A percentile compares a stretch with the other conserved stretches of the same genome.
These are phyloP conservation scores for Hirtodrosophila cameraria DNA, from an alignment of 2,888 invertebrate genomes.

Conservation along the genomic window DNA sequence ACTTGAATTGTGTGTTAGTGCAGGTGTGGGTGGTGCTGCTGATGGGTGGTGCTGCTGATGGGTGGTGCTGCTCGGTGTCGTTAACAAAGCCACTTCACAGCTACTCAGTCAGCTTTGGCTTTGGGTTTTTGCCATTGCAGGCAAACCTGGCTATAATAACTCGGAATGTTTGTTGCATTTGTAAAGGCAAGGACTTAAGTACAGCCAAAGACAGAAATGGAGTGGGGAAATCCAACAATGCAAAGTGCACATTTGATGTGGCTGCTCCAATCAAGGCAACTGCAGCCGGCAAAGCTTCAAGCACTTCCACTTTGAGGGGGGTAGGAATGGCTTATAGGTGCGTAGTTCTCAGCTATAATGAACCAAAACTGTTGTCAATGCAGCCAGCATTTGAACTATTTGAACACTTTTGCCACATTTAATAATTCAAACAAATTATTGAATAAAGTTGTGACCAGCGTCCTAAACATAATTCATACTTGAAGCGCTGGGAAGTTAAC, in stretches of 20 bases:
- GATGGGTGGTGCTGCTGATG: slow-evolving; percentile 4
- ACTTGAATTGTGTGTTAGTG: slow-evolving; percentile 15
- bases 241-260: slow-evolving; percentile 10
- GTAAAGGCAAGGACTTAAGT: background rate
- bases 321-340: slow-evolving; percentile 1
- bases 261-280: slow-evolving; percentile 50
- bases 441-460: too few relatives aligned
- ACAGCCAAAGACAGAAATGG: too few relatives aligned
- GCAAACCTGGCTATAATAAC: slow-evolving; percentile 58
- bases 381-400: slow-evolving; percentile 8
- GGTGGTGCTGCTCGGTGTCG: slow-evolving; percentile 6
- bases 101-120: background rate
- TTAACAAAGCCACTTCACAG: slow-evolving; percentile 17
- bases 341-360: slow-evolving; percentile 4
- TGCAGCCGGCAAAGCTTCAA: slow-evolving; percentile 6
- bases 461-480: too few relatives aligned
- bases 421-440: too few relatives aligned
- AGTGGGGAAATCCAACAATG: slow-evolving; percentile 1
- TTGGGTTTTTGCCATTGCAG: slow-evolving; percentile 7
- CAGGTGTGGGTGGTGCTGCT: slow-evolving; percentile 16
- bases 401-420: background rate
- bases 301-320: background rate
- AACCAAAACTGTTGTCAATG: background rate
- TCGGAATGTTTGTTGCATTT: slow-evolving; percentile 48
- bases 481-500: too few relatives aligned